These are phyloP conservation scores for Andrena marginata DNA, from an alignment of 2,888 invertebrate species.

Conservation along the genomic window DNA sequence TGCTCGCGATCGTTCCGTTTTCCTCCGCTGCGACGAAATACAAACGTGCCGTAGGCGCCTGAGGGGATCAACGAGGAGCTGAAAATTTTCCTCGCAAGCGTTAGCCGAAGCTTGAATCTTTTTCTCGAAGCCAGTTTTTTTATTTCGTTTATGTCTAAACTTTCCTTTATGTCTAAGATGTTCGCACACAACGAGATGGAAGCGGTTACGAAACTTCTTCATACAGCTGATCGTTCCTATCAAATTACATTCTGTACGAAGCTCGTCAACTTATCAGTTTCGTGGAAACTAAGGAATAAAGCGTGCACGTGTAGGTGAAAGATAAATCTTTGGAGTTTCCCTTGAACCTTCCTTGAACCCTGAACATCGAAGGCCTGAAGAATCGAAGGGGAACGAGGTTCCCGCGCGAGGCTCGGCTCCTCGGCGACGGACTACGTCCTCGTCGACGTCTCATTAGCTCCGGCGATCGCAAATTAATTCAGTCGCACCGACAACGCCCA, in stretches of 20 bases:
- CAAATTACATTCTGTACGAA: no score
- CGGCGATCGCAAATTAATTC: conserved; percentile 81
- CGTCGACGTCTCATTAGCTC: conserved; percentile 72
- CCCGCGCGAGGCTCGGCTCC: conserved; percentile 24
- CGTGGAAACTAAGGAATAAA: background rate
- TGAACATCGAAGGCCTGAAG: background rate
- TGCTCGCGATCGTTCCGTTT: background rate
- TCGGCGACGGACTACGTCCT: conserved; percentile 34
- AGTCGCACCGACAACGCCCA: conserved; percentile 78
- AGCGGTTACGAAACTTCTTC: no score
- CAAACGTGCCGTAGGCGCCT: background rate
- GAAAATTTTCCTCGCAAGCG: background rate
- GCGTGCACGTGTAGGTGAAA: background rate
- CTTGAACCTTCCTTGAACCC: background rate
- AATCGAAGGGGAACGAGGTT: conserved; percentile 23
- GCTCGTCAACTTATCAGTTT: background rate
- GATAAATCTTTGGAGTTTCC: background rate
- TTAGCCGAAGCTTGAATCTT: no score
- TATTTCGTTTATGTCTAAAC: no score
- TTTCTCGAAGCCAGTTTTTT: no score
- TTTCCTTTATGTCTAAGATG: no score
- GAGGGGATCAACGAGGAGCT: background rate
- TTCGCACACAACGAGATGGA: no score
- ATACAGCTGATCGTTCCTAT: no score
- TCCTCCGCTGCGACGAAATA: background rate